These are phyloP conservation scores for Antedon mediterranea DNA, from an alignment of 53 echinoderm and acorn worm species.

Conservation along the genomic window DNA sequence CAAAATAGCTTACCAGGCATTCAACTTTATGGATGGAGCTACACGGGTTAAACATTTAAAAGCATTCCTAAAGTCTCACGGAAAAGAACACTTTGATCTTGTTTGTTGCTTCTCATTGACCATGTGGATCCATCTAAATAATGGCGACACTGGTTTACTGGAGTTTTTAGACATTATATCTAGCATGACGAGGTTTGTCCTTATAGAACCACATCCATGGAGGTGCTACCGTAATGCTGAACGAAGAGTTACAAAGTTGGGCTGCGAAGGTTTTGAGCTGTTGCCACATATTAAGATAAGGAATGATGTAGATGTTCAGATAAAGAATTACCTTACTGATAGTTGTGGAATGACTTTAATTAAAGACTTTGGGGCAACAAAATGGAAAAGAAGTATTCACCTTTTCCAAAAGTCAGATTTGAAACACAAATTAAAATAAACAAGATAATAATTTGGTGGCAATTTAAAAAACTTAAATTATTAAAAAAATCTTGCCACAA, in stretches of 20 bases:
- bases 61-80: conserved; percentile 8
- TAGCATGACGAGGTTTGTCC: conserved; percentile 12
- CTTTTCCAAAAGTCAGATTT: neutral
- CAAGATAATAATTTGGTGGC: no score
- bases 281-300: conserved; percentile 4
- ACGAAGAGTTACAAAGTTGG: conserved; percentile 31
- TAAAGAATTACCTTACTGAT: conserved; percentile 12
- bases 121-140: conserved; percentile 54
- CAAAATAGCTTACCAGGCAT: conserved; percentile 17
- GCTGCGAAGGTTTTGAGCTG: conserved; percentile 14
- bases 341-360: conserved; percentile 29
- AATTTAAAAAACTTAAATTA: no score
- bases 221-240: conserved; percentile 41
- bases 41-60: neutral
- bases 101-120: conserved; percentile 46
- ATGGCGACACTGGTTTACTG: conserved; percentile 29
- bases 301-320: conserved; percentile 25
- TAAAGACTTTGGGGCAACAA: conserved; percentile 26
- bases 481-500: no score
- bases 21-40: conserved; percentile 28
- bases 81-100: conserved; percentile 16
- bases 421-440: neutral
- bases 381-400: conserved; percentile 35
- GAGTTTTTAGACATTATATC: conserved; percentile 21
- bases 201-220: conserved; percentile 51